These are phyloP conservation scores for Calcarius ornatus DNA, from an alignment of 2,113 vertebrate genomes.

Conservation along the genomic window DNA sequence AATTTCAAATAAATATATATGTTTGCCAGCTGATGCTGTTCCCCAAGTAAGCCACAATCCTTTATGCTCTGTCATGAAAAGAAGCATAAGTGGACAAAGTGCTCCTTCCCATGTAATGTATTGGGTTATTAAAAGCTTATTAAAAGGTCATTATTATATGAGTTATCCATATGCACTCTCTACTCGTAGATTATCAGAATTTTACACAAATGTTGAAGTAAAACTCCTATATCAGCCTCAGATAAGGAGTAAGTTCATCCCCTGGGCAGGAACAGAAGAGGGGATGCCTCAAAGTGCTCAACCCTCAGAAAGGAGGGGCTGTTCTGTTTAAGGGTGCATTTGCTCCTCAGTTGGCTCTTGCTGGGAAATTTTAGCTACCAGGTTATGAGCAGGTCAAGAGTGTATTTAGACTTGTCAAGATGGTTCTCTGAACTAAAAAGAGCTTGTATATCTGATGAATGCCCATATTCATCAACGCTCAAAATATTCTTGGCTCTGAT, in stretches of 20 bases:
- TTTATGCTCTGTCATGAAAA: not conserved
- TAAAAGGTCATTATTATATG: not conserved
- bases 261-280: not conserved
- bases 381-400: not conserved
- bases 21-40: not conserved
- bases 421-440: not conserved
- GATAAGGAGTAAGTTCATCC: not conserved
- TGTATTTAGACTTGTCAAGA: not conserved
- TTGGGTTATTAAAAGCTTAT: not conserved
- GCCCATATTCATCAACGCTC: not conserved
- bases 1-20: not conserved
- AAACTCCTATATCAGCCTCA: not conserved
- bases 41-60: not conserved
- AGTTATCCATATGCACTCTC: not conserved
- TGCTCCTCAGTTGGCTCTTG: not conserved
- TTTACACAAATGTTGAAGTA: not conserved
- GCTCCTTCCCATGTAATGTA: not conserved
- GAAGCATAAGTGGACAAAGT: fast-evolving
- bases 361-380: not conserved
- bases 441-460: not conserved
- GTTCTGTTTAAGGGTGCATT: not conserved
- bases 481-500: not conserved
- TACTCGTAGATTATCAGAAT: not conserved
- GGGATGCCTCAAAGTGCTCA: not conserved
- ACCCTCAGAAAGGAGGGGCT: fast-evolving